These are phyloP conservation scores for Ectemnius cavifrons DNA, from an alignment of 2,888 invertebrate species.

Conservation along the genomic window DNA sequence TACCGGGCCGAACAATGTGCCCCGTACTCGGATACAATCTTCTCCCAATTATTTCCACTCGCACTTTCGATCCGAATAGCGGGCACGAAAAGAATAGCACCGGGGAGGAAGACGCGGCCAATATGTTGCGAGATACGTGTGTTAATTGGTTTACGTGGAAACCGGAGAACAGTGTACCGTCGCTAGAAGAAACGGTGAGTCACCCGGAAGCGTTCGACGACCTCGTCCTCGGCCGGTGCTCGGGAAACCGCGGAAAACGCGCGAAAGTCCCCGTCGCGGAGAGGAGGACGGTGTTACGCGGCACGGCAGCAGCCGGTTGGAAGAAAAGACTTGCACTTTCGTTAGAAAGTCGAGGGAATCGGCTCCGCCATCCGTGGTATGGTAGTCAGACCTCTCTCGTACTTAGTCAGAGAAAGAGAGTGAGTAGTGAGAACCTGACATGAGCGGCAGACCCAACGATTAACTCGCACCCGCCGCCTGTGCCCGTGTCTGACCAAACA, in stretches of 20 bases:
- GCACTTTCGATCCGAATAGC: background rate
- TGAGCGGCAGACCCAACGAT: background rate
- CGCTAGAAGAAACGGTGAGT: slow-evolving; percentile 24
- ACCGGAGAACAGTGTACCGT: slow-evolving; percentile 6
- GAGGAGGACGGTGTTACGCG: slow-evolving; percentile 62
- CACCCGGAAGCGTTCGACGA: slow-evolving; percentile 56
- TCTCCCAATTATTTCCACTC: background rate
- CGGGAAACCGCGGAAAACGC: slow-evolving; percentile 72
- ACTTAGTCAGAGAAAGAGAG: too few relatives aligned
- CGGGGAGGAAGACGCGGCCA: background rate
- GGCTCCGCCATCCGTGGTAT: slow-evolving; percentile 69
- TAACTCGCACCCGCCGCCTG: slow-evolving; percentile 34
- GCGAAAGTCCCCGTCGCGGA: slow-evolving; percentile 59
- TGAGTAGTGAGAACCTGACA: too few relatives aligned
- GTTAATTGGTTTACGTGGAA: background rate
- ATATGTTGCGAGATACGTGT: background rate
- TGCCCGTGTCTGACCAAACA: slow-evolving; percentile 62
- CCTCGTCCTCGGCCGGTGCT: slow-evolving; percentile 48
- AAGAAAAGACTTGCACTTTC: slow-evolving; percentile 77
- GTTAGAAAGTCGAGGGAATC: slow-evolving; percentile 75
- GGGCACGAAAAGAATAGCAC: background rate
- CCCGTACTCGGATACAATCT: background rate
- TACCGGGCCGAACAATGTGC: background rate
- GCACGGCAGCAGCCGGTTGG: slow-evolving; percentile 56
- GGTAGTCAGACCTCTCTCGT: slow-evolving; percentile 30